Evolutionary conservation across 2,888 invertebrate genomes (phyloP).

Genomic region (Nineta flava): DNA sequence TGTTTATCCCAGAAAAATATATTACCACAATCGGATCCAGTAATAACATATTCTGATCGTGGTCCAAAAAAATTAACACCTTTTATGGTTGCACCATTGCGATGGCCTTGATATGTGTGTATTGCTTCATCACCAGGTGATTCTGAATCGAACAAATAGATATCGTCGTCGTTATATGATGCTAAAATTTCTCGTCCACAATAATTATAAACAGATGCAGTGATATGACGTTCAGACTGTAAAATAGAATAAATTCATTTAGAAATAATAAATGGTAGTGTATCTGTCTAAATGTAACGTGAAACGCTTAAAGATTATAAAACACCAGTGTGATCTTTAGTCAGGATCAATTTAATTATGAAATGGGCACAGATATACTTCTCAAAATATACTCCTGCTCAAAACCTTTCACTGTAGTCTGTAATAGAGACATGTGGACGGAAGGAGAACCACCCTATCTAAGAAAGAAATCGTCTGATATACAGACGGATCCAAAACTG

Average conservation of each 20-base stretch:
- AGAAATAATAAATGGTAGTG: neutral
- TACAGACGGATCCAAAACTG: too few species aligned
- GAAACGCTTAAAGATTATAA: too few species aligned
- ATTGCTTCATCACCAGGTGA: slow-evolving; percentile 32
- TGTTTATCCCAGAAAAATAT: slow-evolving; percentile 82
- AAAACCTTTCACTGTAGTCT: too few species aligned
- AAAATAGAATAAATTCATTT: neutral
- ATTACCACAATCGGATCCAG: slow-evolving; percentile 87
- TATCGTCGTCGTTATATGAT: slow-evolving; percentile 87
- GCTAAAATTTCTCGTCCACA: slow-evolving; percentile 81
- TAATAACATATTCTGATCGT: slow-evolving; percentile 75
- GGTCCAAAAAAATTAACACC: slow-evolving; percentile 91
- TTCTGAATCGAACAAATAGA: slow-evolving; percentile 69
- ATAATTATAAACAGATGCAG: slow-evolving; percentile 82
- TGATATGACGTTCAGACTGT: slow-evolving; percentile 45
- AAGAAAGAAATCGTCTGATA: neutral
- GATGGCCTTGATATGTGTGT: slow-evolving; percentile 39
- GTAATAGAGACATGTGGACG: too few species aligned
- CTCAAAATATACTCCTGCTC: too few species aligned
- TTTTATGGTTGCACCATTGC: slow-evolving; percentile 65
- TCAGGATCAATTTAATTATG: neutral
- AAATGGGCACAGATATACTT: too few species aligned
- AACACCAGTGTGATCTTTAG: too few species aligned
- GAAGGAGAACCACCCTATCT: too few species aligned
- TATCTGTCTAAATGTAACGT: neutral